These are phyloP conservation scores for Panagrolaimus sp. DNA, from an alignment of 1,140 invertebrate species.

Conservation along the genomic window DNA sequence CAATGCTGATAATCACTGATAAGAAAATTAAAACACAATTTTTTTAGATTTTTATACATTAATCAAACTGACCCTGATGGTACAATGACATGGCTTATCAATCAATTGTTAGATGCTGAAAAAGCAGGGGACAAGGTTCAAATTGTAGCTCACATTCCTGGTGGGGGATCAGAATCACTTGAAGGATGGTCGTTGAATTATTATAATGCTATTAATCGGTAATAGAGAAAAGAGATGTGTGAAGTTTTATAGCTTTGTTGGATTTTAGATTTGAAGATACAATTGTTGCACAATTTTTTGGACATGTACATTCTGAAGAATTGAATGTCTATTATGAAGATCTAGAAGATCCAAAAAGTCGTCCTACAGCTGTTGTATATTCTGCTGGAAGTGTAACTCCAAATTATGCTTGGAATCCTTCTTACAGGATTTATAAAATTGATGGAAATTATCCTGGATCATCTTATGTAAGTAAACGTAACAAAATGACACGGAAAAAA, in stretches of 20 bases:
- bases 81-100: slow-evolving; percentile 75
- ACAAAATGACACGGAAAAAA: too few relatives aligned
- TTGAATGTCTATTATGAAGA: slow-evolving; percentile 67
- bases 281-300: slow-evolving; percentile 84
- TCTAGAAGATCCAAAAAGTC: slow-evolving; percentile 32
- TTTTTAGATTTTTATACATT: not conserved
- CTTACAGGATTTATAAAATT: slow-evolving; percentile 87
- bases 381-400: slow-evolving; percentile 40
- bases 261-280: slow-evolving; percentile 64
- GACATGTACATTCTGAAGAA: slow-evolving; percentile 88
- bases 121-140: slow-evolving; percentile 62
- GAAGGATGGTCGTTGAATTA: slow-evolving; percentile 41
- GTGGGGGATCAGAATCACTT: slow-evolving; percentile 33
- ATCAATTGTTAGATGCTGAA: slow-evolving; percentile 84
- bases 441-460: slow-evolving; percentile 66
- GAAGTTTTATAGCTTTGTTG: slow-evolving; percentile 1
- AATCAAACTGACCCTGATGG: not conserved
- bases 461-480: slow-evolving; percentile 25
- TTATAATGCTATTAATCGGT: slow-evolving; percentile 43
- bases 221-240: not conserved
- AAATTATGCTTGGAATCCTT: slow-evolving; percentile 75
- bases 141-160: slow-evolving; percentile 43
- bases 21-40: slow-evolving; percentile 2
- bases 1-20: not conserved
- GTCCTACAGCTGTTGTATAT: slow-evolving; percentile 40